These are phyloP conservation scores for Xyliphius kryptos DNA, from an alignment of 2,113 vertebrate genomes.

Conservation along the genomic window DNA sequence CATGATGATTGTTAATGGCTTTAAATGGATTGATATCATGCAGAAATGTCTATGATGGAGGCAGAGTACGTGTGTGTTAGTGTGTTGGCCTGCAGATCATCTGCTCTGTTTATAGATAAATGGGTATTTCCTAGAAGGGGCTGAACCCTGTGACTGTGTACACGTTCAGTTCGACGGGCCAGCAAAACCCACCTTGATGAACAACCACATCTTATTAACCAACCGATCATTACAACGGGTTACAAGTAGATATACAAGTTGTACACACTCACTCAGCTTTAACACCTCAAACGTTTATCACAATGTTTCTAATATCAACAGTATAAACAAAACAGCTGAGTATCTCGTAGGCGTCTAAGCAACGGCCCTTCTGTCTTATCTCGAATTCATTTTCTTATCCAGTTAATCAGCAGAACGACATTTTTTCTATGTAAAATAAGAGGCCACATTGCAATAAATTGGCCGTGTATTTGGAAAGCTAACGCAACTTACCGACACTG, in stretches of 20 bases:
- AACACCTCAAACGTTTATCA: no score
- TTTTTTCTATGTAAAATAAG: no score
- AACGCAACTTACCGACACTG: background rate
- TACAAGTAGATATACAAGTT: background rate
- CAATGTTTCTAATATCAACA: no score
- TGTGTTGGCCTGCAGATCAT: slow-evolving; percentile 9
- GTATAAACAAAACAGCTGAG: no score
- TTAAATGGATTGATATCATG: no score
- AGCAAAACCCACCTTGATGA: background rate
- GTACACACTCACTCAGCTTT: background rate
- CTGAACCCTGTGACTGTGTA: slow-evolving; percentile 10
- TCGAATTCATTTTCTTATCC: no score
- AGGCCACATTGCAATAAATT: no score
- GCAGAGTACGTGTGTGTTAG: background rate
- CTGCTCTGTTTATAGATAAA: slow-evolving; percentile 32
- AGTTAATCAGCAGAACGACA: no score
- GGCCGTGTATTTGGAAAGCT: no score
- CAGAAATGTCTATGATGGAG: background rate
- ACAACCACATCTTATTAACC: slow-evolving; percentile 25
- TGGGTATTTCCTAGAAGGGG: slow-evolving; percentile 33
- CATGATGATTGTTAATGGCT: no score
- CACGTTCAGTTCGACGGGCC: slow-evolving; percentile 2
- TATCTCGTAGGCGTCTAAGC: no score
- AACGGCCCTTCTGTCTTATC: no score
- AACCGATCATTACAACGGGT: background rate